These are phyloP conservation scores for Mylabris sibirica DNA, from an alignment of 2,888 invertebrate genomes.

Conservation along the genomic window DNA sequence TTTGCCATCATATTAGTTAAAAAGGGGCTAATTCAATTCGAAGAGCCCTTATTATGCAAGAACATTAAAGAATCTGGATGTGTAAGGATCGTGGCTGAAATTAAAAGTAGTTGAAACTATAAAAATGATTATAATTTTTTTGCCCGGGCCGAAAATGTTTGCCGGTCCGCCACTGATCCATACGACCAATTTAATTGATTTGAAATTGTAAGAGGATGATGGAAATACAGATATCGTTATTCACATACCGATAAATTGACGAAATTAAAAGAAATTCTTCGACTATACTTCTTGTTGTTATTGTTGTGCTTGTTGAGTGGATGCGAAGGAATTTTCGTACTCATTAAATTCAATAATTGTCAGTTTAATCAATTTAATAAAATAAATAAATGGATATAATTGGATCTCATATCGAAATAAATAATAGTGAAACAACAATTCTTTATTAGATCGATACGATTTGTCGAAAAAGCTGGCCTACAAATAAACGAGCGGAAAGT, in stretches of 20 bases:
- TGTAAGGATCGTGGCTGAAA: too few species aligned
- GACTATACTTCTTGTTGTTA: neutral
- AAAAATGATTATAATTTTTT: too few species aligned
- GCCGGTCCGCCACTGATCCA: too few species aligned
- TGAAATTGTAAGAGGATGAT: neutral
- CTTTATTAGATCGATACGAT: neutral
- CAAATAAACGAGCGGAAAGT: conserved; percentile 38
- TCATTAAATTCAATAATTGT: conserved; percentile 32
- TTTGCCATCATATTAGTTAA: too few species aligned
- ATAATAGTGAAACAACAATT: neutral
- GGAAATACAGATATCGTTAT: neutral
- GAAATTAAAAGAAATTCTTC: conserved; percentile 6
- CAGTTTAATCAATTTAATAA: conserved; percentile 38
- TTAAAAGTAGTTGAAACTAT: too few species aligned
- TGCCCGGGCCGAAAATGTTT: too few species aligned
- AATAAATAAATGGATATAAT: conserved; percentile 28
- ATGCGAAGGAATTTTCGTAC: conserved; percentile 33
- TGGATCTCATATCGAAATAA: neutral
- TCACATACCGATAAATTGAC: neutral
- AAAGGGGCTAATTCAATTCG: too few species aligned
- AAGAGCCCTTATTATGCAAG: too few species aligned
- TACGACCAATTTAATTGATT: conserved; percentile 4
- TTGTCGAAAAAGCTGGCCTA: conserved; percentile 12
- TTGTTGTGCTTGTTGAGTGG: conserved; percentile 4
- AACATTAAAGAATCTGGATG: too few species aligned